These are phyloP conservation scores for Phalera bucephala DNA, from an alignment of 2,888 invertebrate genomes.

Conservation along the genomic window DNA sequence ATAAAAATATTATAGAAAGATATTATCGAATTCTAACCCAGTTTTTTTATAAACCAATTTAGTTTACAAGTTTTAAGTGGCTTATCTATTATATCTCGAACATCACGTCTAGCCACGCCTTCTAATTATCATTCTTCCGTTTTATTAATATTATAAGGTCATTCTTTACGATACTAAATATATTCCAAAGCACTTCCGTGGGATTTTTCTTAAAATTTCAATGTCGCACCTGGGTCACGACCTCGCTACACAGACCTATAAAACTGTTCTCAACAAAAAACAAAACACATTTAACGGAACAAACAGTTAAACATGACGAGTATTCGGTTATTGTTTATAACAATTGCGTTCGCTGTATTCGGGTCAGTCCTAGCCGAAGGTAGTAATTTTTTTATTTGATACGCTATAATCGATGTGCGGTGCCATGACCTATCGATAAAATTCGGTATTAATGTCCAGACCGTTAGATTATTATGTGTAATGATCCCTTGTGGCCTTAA, in stretches of 20 bases:
- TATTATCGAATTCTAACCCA: neutral
- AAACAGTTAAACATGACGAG: conserved; percentile 50
- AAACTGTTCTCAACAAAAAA: conserved; percentile 56
- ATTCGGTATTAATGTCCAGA: conserved; percentile 33
- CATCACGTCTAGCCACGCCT: too few relatives aligned
- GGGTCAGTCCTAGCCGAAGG: conserved; percentile 54
- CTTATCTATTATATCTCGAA: too few relatives aligned
- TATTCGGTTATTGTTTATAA: conserved; percentile 41
- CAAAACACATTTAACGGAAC: conserved; percentile 49
- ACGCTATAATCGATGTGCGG: conserved; percentile 40
- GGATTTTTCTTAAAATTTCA: conserved; percentile 49
- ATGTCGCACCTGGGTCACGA: conserved; percentile 63
- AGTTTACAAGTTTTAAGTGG: neutral
- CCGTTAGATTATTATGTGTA: conserved; percentile 45
- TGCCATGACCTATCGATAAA: conserved; percentile 41
- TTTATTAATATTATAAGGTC: conserved; percentile 16
- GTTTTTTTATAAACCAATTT: neutral
- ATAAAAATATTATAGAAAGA: too few relatives aligned
- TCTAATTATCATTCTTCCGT: too few relatives aligned
- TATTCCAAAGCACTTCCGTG: conserved; percentile 52
- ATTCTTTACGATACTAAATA: conserved; percentile 26
- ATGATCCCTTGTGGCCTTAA: conserved; percentile 36
- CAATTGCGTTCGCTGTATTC: conserved; percentile 38
- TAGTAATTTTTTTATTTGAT: conserved; percentile 46
- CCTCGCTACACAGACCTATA: conserved; percentile 69